Evolutionary conservation across 2,113 vertebrate species (phyloP), one percentile per base, ranked within the genome.

Genomic region (Takifugu flavidus): DNA sequence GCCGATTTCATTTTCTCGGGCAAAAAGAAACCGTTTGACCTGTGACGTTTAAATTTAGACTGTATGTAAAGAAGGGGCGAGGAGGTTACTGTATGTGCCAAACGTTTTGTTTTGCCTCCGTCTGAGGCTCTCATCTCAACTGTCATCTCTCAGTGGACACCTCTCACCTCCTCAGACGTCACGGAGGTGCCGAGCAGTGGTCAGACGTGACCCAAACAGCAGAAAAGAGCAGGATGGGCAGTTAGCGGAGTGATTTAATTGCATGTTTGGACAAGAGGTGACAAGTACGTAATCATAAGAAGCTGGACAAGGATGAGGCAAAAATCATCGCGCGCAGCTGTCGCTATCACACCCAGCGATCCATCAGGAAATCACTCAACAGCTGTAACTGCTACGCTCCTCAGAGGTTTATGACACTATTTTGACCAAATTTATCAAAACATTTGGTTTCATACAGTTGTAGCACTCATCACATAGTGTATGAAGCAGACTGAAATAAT

Each of bases 41-140:
- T 31, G 13, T 75, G 62, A 78, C 63, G 63, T 62, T 74, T 76
- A 34, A 67, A 64, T 75, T 70, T 49, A 20, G 20, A 20, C 20
- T 20, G 20, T 31, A 45, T 2, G 60, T 66, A 61, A 77, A 83
- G 20, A 82, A 66, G 66, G 70, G 77, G 64, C 57, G 42, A 42
- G 53, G 62, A 66, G 62, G 60, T 74, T 60, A 62, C 63, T 56
- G 59, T 65, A 75, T 80, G 67, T 82, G 65, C 60, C 60, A 55
- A 64, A 47, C 52, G 51, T 31, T 20, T 63, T 90, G 83, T 87
- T 90, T 89, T 83, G 85, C 85, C 82, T 88, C 70, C 20, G 70
- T 49, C 10, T 65, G 53, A 64, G 65, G 68, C 51, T 67, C 59
- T 77, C 77, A 85, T 73, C 80, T 72, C 80, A 67, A 65, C 61